Evolutionary conservation across 2,888 invertebrate species (phyloP).

Genomic region (Litoditis marina): DNA sequence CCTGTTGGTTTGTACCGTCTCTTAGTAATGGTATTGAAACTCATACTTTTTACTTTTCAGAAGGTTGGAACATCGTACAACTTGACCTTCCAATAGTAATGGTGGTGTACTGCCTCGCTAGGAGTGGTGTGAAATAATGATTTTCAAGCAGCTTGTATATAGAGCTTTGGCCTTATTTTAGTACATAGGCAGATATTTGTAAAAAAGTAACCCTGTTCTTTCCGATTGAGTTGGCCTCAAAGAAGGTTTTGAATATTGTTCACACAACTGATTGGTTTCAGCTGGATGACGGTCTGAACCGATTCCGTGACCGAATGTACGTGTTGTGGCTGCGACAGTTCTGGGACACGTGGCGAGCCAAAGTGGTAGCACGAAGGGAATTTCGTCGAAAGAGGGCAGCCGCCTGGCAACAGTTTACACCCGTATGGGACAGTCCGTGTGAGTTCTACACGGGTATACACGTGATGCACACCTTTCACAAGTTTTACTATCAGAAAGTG

Average conservation of each 20-base stretch:
- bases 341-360: slow-evolving; percentile 39
- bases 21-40: too few species aligned
- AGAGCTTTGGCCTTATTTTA: too few species aligned
- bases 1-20: too few species aligned
- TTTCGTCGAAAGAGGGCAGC: slow-evolving; percentile 3
- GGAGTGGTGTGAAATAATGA: too few species aligned
- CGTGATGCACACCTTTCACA: too few species aligned
- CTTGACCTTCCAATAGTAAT: too few species aligned
- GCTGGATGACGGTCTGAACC: slow-evolving; percentile 4
- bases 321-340: slow-evolving; percentile 39
- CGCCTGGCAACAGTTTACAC: slow-evolving; percentile 15
- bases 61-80: too few species aligned
- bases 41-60: too few species aligned
- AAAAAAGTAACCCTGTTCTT: too few species aligned
- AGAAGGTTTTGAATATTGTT: not conserved
- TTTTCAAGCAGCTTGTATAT: too few species aligned
- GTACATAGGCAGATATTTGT: too few species aligned
- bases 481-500: not conserved
- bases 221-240: not conserved
- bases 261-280: not conserved
- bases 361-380: slow-evolving; percentile 20
- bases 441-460: not conserved
- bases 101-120: too few species aligned
- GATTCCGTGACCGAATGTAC: slow-evolving; percentile 16
- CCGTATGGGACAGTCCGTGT: slow-evolving; percentile 29